Evolutionary conservation across 2,888 invertebrate genomes (phyloP), one percentile per base, ranked within the genome.

Genomic region (Luffia ferchaultella): DNA sequence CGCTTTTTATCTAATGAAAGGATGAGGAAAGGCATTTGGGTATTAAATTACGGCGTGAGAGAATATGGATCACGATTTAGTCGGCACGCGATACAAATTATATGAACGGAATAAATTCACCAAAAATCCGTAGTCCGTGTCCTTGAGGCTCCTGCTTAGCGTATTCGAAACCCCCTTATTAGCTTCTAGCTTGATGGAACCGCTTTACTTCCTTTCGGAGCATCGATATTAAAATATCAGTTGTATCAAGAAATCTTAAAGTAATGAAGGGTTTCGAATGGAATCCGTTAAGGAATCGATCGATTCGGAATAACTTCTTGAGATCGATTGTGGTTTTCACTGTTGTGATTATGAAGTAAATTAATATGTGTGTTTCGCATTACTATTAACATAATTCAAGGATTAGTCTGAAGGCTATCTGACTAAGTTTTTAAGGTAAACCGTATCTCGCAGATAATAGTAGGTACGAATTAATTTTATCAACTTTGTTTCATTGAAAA

Each of bases 81-180:
- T 43, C 49, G 19, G 19, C 49, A 49, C 49, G 49, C 49, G 49
- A 49, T 42, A 20, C 17, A 20, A 16, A 49, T 49, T 49, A 49
- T 43, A 43, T 18, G 20, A 16, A 42, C 9, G 16, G 42, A 42
- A 16, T 49, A 12, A 45, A 45, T 5, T 45, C 45, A 7, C 45
- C 43, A 7, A 30, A 30, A 30, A 30, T 30, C 30, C 5, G 12
- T 12, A 30, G 30, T 12, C 30, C 12, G 3, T 30, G 30, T 30
- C 30, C 30, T 30, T 30, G 30, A 12, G 5, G 5, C 5, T 30
- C 12, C 12, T 30, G n/a, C n/a, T n/a, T n/a, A n/a, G n/a, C 30
- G 30, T 30, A 30, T 12, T 3, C 5, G 30, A 3, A 7, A 30
- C 30, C 30, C 12, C 5, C 12, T 30, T 12, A 30, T 30, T 30